phyloP scores from a whole-genome alignment of 2,113 vertebrate genomes.

The Microtus pennsylvanicus region DNA sequence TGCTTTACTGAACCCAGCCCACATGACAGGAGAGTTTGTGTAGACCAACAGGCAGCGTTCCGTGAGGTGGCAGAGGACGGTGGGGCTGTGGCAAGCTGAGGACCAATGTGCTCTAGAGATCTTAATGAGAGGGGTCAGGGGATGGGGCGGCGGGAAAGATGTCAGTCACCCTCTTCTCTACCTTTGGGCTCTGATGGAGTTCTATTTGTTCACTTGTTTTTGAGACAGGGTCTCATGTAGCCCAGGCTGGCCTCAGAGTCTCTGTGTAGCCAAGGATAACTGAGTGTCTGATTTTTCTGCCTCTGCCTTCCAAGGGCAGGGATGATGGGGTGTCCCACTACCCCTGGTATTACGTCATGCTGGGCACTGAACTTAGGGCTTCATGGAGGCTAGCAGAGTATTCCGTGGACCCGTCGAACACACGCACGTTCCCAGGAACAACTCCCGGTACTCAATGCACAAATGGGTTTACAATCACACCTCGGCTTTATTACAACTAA shows the following conservation, averaged over 20 bases:
- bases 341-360: too few relatives aligned
- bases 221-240: neutral
- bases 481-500: slow-evolving; percentile 79
- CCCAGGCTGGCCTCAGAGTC: neutral
- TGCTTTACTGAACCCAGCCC: fast-evolving
- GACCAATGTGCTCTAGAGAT: fast-evolving
- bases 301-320: neutral
- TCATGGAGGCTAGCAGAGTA: neutral
- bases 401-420: neutral
- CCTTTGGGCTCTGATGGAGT: neutral
- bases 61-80: fast-evolving
- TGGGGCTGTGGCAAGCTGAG: fast-evolving
- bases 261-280: neutral
- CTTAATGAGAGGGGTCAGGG: neutral
- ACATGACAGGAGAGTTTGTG: neutral
- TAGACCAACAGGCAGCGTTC: fast-evolving
- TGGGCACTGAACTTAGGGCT: neutral
- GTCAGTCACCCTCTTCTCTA: neutral
- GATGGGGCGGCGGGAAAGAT: neutral
- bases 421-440: slow-evolving; percentile 69
- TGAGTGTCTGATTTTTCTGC: neutral
- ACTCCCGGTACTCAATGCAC: slow-evolving; percentile 65
- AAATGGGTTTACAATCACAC: slow-evolving; percentile 77
- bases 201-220: neutral
- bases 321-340: neutral